Evolutionary conservation across 2,113 vertebrate species (phyloP).

Genomic region (Pithys albifrons): DNA sequence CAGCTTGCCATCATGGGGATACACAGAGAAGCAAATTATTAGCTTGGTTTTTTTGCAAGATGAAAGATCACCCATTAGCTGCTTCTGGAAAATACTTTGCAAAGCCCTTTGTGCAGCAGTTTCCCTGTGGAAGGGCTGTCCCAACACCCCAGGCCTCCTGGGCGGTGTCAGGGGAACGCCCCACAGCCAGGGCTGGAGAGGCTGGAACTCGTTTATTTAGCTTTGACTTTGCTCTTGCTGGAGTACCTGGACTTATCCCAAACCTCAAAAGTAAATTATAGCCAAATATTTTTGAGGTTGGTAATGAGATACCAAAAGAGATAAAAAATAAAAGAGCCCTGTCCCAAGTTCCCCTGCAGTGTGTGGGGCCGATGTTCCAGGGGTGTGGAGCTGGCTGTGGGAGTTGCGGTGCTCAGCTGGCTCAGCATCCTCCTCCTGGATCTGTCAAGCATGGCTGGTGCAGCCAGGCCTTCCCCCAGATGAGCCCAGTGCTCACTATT

Average conservation of each 20-base stretch:
- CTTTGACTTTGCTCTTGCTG: constrained; percentile 62
- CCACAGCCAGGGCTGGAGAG: background rate
- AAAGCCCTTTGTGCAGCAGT: constrained; percentile 24
- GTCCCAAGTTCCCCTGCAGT: constrained; percentile 35
- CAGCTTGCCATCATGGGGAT: background rate
- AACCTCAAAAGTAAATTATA: constrained; percentile 65
- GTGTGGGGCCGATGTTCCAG: background rate
- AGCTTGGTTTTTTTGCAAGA: background rate
- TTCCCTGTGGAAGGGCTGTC: constrained; percentile 64
- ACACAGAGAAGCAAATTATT: background rate
- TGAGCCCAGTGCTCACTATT: fast-evolving
- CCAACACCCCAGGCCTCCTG: background rate
- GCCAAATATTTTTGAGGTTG: constrained; percentile 70
- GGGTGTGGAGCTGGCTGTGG: background rate
- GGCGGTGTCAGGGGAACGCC: background rate
- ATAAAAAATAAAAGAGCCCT: background rate
- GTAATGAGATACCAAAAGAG: constrained; percentile 60
- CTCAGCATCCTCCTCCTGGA: background rate
- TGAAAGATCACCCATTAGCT: constrained; percentile 33
- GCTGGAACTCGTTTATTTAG: constrained; percentile 70
- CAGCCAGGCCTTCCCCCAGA: background rate
- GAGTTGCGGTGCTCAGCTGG: fast-evolving
- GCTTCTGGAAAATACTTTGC: constrained; percentile 30
- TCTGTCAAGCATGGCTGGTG: fast-evolving
- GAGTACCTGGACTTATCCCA: constrained; percentile 62